Base-by-base conservation (phyloP, 2,888 invertebrate genomes). In the Hipparchia semele region DNA sequence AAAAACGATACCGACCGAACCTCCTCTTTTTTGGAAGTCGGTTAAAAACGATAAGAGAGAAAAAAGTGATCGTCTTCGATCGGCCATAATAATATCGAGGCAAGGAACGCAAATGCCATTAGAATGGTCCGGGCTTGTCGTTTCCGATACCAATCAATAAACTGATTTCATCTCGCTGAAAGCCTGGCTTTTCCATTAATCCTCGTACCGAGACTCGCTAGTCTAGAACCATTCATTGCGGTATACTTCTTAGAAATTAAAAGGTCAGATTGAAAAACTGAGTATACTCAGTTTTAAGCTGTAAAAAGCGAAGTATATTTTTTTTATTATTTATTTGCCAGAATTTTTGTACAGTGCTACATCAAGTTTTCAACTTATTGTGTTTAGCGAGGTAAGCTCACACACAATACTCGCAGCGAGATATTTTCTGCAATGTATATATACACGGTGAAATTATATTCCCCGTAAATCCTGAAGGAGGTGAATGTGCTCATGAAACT, bases 81-180 rank as follows among this genome's bases (percentile, higher is more conserved):
- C 49, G 6, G 49, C 49, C 49, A 46, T 58, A 68, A 49, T 68
- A 23, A 59, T 58, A 68, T 58, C 56, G 59, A 7, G 23, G 58
- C 6, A 23, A 13, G 12, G 10, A 58, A 68, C 56, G 13, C 46
- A 59, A 59, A 59, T 23, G 59, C 46, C 59, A 49, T 68, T 68
- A 59, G 59, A 68, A 49, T 46, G 59, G 23, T 68, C 58, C 49
- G 46, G 23, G 49, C 33, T 49, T 13, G 68, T 12, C 58, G 59
- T 6, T 59, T 58, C 58, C 46, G 58, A 59, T 68, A 49, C 49
- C 49, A 59, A 68, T 68, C 68, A 46, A 68, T 68, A 68, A 59
- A 68, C 45, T 49, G 59, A 59, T 68, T 68, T 68, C 59, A 68
- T 68, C 68, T 68, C 59, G 59, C 49, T 68, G 68, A 68, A 58